These are phyloP conservation scores for Peribatodes rhomboidaria DNA, from an alignment of 2,888 invertebrate genomes.

Conservation along the genomic window DNA sequence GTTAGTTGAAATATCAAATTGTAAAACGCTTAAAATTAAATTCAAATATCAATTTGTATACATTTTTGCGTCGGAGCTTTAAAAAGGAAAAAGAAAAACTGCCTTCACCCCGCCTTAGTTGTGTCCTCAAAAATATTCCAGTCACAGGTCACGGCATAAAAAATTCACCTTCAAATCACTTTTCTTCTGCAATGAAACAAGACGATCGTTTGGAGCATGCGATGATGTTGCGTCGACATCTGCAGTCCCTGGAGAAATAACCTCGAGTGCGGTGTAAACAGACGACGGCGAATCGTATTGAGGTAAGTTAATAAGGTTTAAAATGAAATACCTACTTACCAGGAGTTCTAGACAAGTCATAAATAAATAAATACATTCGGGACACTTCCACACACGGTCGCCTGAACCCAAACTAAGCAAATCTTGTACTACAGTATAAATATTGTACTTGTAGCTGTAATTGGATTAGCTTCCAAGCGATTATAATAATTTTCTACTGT, in stretches of 20 bases:
- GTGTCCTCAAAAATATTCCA: neutral
- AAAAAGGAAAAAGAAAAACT: neutral
- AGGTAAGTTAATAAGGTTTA: conserved; percentile 6
- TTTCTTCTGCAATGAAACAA: conserved; percentile 12
- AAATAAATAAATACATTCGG: too few relatives aligned
- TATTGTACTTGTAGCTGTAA: too few relatives aligned
- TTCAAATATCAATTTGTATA: too few relatives aligned
- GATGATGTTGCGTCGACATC: conserved; percentile 22
- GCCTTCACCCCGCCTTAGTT: neutral
- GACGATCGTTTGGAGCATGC: conserved; percentile 19
- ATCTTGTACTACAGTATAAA: too few relatives aligned
- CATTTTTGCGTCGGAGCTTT: neutral
- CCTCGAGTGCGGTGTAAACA: conserved; percentile 29
- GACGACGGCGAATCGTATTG: conserved; percentile 9
- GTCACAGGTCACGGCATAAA: conserved; percentile 17
- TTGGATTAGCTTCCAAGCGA: too few relatives aligned
- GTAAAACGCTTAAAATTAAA: too few relatives aligned
- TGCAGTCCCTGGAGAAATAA: conserved; percentile 29
- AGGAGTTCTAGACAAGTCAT: too few relatives aligned
- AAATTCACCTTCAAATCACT: conserved; percentile 18
- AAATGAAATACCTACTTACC: neutral
- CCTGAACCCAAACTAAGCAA: too few relatives aligned
- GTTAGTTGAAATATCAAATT: too few relatives aligned
- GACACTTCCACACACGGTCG: too few relatives aligned
- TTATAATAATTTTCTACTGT: too few relatives aligned